Conservation (phyloP, 1,140 invertebrate species). For the Pogonomyrmex californicus region DNA sequence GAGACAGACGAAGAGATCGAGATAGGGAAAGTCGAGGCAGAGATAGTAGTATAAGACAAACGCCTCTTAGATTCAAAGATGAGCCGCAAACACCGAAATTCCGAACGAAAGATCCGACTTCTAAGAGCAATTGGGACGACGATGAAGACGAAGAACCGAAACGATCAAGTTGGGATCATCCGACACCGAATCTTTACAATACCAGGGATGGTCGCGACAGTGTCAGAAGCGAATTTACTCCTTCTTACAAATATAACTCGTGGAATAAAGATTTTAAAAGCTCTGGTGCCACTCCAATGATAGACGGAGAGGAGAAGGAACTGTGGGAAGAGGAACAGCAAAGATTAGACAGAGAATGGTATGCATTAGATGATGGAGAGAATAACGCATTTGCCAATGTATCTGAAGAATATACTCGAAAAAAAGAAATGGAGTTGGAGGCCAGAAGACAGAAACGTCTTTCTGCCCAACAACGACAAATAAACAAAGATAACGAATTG, state of each 20-base stretch:
- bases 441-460: constrained; percentile 96
- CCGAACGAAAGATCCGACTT: constrained; percentile 88
- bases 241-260: constrained; percentile 94
- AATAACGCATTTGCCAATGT: constrained; percentile 97
- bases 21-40: constrained; percentile 79
- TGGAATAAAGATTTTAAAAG: constrained; percentile 91
- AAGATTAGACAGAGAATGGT: constrained; percentile 98
- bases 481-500: constrained; percentile 98
- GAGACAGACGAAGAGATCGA: constrained; percentile 76
- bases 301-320: constrained; percentile 90
- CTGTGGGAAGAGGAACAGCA: constrained; percentile 98
- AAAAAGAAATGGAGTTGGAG: constrained; percentile 97
- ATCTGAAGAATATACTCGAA: constrained; percentile 95
- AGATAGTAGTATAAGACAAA: constrained; percentile 82
- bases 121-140: constrained; percentile 96
- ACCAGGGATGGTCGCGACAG: constrained; percentile 85
- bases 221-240: constrained; percentile 91
- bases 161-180: constrained; percentile 96
- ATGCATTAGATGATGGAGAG: constrained; percentile 96
- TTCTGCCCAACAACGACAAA: constrained; percentile 97
- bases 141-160: constrained; percentile 90
- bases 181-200: constrained; percentile 91
- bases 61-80: constrained; percentile 90
- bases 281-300: constrained; percentile 89
- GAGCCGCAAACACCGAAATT: constrained; percentile 93